Conservation (phyloP, 2,113 vertebrate species). For the Cynocephalus volans region DNA sequence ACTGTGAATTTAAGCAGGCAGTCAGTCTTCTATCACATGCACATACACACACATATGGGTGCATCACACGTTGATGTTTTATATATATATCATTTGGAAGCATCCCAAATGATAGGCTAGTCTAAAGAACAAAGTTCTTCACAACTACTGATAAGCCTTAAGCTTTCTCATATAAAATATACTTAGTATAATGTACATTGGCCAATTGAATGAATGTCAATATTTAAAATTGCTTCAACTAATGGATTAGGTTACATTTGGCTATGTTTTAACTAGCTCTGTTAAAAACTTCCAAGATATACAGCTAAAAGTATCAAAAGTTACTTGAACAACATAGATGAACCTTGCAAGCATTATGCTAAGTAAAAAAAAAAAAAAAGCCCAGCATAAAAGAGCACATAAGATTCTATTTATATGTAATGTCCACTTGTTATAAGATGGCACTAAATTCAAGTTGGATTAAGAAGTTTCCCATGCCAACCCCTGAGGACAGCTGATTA, state of each 20-base stretch:
- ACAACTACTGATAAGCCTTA: background rate
- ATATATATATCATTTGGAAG: slow-evolving; percentile 15
- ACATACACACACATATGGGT: rapidly evolving
- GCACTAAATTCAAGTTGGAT: slow-evolving; percentile 87
- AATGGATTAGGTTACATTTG: slow-evolving; percentile 8
- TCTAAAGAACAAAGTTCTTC: slow-evolving; percentile 50
- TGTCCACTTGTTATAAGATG: slow-evolving; percentile 83
- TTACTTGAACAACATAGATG: background rate
- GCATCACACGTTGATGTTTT: background rate
- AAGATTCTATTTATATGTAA: background rate
- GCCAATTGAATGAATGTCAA: background rate
- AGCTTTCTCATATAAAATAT: slow-evolving; percentile 35
- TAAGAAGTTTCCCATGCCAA: slow-evolving; percentile 90
- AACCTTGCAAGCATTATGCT: background rate
- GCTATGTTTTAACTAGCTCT: background rate
- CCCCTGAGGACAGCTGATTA: slow-evolving; percentile 91
- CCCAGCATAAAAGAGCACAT: background rate
- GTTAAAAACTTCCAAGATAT: slow-evolving; percentile 16
- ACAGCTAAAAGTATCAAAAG: slow-evolving; percentile 15
- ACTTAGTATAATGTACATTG: background rate
- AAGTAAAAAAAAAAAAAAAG: background rate
- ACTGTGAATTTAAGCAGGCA: background rate
- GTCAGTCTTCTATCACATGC: background rate
- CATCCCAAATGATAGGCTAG: background rate
- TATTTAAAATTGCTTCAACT: slow-evolving; percentile 17